These are phyloP conservation scores for Andrena bicolor DNA, from an alignment of 2,888 invertebrate genomes.

Conservation along the genomic window DNA sequence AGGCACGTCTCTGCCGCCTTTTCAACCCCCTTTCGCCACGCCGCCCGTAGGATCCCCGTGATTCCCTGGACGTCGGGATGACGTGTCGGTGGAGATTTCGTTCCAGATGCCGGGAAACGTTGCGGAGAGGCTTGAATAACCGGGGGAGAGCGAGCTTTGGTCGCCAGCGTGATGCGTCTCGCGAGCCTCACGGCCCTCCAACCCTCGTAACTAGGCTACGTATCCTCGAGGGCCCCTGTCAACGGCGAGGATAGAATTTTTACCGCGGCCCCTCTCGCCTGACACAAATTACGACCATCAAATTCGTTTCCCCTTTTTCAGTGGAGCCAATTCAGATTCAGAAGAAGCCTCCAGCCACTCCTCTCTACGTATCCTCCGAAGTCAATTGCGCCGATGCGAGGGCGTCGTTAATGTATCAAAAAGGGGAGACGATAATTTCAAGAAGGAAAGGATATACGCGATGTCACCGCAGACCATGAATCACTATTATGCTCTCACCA, in stretches of 20 bases:
- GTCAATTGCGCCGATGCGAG: background rate
- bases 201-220: conserved; percentile 47
- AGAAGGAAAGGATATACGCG: background rate
- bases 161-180: conserved; percentile 46
- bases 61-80: conserved; percentile 64
- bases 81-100: conserved; percentile 71
- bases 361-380: background rate
- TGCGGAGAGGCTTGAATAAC: conserved; percentile 61
- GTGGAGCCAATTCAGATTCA: background rate
- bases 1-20: conserved; percentile 37
- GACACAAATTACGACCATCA: conserved; percentile 35
- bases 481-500: conserved; percentile 11
- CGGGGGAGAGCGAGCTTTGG: conserved; percentile 15
- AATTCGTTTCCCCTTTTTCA: conserved; percentile 21
- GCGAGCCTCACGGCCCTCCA: conserved; percentile 45
- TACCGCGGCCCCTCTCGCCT: conserved; percentile 36
- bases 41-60: conserved; percentile 48
- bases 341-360: conserved; percentile 1
- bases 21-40: conserved; percentile 6
- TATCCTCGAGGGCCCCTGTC: conserved; percentile 53
- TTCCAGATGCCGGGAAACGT: conserved; percentile 62
- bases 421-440: background rate
- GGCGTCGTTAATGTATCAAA: background rate
- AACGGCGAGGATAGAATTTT: conserved; percentile 67
- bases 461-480: background rate